phyloP scores from a whole-genome alignment of 2,797 vertebrate genomes.

The Ispidina lecontei region DNA sequence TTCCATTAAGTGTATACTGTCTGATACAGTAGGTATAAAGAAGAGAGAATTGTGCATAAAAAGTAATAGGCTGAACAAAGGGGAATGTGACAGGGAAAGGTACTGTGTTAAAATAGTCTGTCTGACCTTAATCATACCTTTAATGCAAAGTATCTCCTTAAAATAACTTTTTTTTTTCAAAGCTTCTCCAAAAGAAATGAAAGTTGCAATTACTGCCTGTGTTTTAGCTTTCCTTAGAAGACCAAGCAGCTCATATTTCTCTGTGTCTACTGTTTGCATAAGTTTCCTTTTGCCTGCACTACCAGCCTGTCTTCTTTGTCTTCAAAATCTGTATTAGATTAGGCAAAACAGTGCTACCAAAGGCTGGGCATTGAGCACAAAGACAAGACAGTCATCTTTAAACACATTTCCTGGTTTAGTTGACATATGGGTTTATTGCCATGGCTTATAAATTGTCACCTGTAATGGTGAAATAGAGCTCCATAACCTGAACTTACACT shows the following conservation, averaged over 20 bases:
- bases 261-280: background rate
- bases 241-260: background rate
- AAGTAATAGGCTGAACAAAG: slow-evolving; percentile 60
- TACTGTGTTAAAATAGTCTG: slow-evolving; percentile 18
- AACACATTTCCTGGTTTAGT: slow-evolving; percentile 58
- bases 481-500: slow-evolving; percentile 61
- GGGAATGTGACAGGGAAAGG: slow-evolving; percentile 29
- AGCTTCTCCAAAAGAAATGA: background rate
- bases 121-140: slow-evolving; percentile 35
- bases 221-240: background rate
- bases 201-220: background rate
- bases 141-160: background rate
- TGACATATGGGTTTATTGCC: slow-evolving; percentile 60
- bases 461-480: slow-evolving; percentile 68
- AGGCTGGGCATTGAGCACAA: slow-evolving; percentile 25
- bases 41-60: slow-evolving; percentile 57
- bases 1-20: slow-evolving; percentile 41
- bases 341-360: slow-evolving; percentile 38
- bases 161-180: background rate
- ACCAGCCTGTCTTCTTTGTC: slow-evolving; percentile 42
- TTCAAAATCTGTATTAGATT: slow-evolving; percentile 43
- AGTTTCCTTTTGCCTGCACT: slow-evolving; percentile 30
- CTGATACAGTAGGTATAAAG: slow-evolving; percentile 51
- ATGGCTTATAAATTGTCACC: slow-evolving; percentile 65
- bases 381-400: slow-evolving; percentile 39